Evolutionary conservation across 2,888 invertebrate species (phyloP).

Genomic region (Coenonympha arcania): DNA sequence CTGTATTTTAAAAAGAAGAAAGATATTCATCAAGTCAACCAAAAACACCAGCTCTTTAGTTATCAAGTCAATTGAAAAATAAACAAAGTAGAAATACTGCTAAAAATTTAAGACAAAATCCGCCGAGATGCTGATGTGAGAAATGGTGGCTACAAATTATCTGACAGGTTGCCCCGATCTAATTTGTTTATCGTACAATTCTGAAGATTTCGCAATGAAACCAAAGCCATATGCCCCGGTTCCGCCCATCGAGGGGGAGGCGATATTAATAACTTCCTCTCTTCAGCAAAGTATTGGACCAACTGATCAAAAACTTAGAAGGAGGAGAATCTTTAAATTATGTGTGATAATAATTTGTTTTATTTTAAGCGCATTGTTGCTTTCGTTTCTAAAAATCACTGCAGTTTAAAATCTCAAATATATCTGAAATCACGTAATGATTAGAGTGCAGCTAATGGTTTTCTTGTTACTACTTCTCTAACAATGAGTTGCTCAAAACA

Average conservation of each 20-base stretch:
- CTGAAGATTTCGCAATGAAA: not conserved
- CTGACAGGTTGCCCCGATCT: slow-evolving; percentile 12
- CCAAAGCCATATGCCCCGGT: not conserved
- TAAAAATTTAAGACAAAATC: not conserved
- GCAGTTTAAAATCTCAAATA: too few species aligned
- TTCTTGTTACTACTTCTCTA: too few species aligned
- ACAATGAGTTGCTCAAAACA: too few species aligned
- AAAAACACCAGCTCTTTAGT: not conserved
- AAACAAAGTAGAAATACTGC: not conserved
- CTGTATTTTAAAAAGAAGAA: not conserved
- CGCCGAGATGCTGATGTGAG: not conserved
- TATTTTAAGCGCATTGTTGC: too few species aligned
- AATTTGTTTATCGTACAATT: slow-evolving; percentile 20
- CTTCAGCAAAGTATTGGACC: not conserved
- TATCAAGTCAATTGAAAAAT: not conserved
- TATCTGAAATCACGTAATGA: too few species aligned
- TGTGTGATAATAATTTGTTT: too few species aligned
- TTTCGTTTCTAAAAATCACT: too few species aligned
- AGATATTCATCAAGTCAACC: not conserved
- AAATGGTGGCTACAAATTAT: slow-evolving; percentile 17
- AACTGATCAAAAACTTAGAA: not conserved
- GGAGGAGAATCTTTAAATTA: too few species aligned
- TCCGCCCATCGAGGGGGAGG: not conserved
- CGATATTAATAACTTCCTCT: not conserved
- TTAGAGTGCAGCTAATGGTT: too few species aligned